Percentiles rank a stretch among this genome's conserved stretches.
These are phyloP conservation scores for Procambarus virginalis DNA, from an alignment of 1,140 invertebrate genomes.

Conservation along the genomic window DNA sequence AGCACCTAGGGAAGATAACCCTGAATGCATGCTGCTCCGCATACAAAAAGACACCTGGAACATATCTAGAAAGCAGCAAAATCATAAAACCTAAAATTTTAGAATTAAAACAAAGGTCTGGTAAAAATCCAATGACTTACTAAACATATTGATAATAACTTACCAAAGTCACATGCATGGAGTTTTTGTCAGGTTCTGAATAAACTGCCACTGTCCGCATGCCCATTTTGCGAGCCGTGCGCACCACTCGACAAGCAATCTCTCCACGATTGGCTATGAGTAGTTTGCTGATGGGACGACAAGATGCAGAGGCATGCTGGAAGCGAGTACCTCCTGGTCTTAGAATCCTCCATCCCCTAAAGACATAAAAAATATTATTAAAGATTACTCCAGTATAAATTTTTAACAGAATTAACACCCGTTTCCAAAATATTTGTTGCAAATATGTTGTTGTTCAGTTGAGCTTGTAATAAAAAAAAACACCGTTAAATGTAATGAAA, in stretches of 20 bases:
- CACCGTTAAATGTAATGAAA: background rate
- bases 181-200: conserved; percentile 90
- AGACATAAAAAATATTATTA: background rate
- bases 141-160: conserved; percentile 7
- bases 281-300: conserved; percentile 81
- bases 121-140: no score
- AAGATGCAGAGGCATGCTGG: conserved; percentile 23
- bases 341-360: conserved; percentile 33
- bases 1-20: no score
- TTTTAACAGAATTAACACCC: background rate
- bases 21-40: no score
- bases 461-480: background rate
- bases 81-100: no score
- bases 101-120: no score
- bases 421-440: background rate
- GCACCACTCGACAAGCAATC: conserved; percentile 94
- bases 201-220: conserved; percentile 96
- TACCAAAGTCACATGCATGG: conserved; percentile 86
- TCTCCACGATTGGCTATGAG: conserved; percentile 98
- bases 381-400: background rate
- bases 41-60: no score
- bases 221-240: conserved; percentile 91
- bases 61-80: no score
- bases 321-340: conserved; percentile 3
- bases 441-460: background rate